Conservation (phyloP, 2,888 invertebrate species). For the Nomada flava region DNA sequence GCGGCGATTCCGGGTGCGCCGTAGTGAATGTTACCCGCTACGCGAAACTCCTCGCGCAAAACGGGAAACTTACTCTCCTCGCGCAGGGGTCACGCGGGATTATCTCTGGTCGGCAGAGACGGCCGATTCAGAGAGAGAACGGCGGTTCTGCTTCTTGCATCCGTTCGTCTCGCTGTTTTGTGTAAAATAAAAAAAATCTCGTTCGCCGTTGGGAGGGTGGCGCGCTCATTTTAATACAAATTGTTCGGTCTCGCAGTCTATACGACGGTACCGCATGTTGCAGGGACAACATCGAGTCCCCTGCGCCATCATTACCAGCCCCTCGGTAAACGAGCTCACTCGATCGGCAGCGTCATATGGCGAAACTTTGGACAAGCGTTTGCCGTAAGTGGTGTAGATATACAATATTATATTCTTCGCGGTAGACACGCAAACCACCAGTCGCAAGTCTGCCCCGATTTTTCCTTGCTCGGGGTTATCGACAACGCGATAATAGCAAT, state of each 20-base stretch:
- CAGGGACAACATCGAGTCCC: slow-evolving; percentile 69
- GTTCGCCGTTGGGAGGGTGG: slow-evolving; percentile 39
- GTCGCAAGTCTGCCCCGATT: background rate
- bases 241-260: slow-evolving; percentile 75
- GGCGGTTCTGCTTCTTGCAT: background rate
- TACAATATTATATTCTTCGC: slow-evolving; percentile 18
- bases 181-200: slow-evolving; percentile 31
- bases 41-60: background rate
- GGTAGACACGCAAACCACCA: slow-evolving; percentile 41
- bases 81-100: too few species aligned
- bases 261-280: slow-evolving; percentile 78
- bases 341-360: slow-evolving; percentile 79
- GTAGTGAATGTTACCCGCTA: background rate
- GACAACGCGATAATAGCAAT: background rate
- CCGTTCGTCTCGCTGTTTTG: background rate
- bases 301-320: slow-evolving; percentile 77
- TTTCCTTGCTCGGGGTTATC: too few species aligned
- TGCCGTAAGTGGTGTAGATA: slow-evolving; percentile 36
- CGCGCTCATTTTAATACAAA: slow-evolving; percentile 82
- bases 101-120: background rate
- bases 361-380: slow-evolving; percentile 56
- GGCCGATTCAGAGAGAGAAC: background rate
- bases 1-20: background rate
- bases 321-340: slow-evolving; percentile 68
- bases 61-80: too few species aligned